phyloP scores from a whole-genome alignment of 2,113 vertebrate species.

The Sorex fumeus region DNA sequence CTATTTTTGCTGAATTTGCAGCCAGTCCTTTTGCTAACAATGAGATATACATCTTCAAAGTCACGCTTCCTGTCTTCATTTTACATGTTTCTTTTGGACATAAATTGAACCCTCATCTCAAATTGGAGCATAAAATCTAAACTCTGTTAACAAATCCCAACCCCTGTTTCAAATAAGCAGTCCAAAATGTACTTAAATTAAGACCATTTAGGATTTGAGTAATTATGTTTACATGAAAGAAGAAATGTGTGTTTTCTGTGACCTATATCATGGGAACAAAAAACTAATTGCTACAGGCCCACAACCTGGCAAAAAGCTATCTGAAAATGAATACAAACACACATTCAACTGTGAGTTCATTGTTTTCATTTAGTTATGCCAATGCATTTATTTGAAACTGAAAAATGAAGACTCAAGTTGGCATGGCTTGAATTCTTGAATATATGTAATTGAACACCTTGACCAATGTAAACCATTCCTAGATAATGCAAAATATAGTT shows the following conservation, averaged over 20 bases:
- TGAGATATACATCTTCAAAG: not conserved
- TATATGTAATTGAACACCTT: not conserved
- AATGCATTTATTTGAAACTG: not conserved
- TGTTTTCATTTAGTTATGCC: not conserved
- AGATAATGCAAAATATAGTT: not conserved
- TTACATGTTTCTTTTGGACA: not conserved
- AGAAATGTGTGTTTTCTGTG: not conserved
- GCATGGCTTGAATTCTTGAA: not conserved
- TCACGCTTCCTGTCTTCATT: not conserved
- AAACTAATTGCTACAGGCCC: fast-evolving
- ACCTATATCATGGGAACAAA: not conserved
- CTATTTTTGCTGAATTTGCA: not conserved
- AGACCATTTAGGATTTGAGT: not conserved
- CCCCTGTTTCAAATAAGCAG: fast-evolving
- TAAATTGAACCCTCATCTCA: not conserved
- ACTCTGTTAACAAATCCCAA: not conserved
- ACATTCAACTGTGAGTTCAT: not conserved
- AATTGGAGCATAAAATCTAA: not conserved
- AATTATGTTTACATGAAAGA: not conserved
- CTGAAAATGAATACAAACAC: slow-evolving; percentile 1
- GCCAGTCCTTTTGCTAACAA: not conserved
- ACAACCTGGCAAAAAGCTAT: not conserved
- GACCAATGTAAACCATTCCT: not conserved
- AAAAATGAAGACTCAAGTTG: not conserved
- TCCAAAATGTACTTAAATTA: not conserved